A percentile compares a stretch with the other conserved stretches of the same genome.
These are phyloP conservation scores for Steinernema feltiae DNA, from an alignment of 1,140 invertebrate genomes.

Conservation along the genomic window DNA sequence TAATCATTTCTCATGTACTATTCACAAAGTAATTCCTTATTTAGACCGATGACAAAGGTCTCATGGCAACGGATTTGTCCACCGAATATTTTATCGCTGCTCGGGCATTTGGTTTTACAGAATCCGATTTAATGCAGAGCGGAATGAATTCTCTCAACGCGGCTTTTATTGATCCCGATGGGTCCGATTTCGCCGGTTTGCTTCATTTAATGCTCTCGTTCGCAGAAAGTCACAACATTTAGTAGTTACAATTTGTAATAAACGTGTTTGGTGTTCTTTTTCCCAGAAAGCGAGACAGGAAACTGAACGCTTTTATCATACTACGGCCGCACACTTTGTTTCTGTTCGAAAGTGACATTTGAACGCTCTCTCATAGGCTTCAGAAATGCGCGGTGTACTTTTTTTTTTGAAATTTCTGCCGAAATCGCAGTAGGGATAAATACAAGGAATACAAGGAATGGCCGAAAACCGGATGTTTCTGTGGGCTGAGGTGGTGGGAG, in stretches of 20 bases:
- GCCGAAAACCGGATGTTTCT: background rate
- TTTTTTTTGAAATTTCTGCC: too few relatives aligned
- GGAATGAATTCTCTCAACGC: background rate
- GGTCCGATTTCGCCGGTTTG: background rate
- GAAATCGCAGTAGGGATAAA: too few relatives aligned
- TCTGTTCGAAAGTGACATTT: too few relatives aligned
- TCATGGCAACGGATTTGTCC: slow-evolving; percentile 15
- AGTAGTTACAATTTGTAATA: background rate
- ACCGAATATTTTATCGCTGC: slow-evolving; percentile 20
- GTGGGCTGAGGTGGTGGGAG: background rate
- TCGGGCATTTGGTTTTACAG: background rate
- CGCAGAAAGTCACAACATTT: too few relatives aligned
- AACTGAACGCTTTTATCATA: too few relatives aligned
- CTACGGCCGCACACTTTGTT: too few relatives aligned
- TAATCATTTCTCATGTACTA: too few relatives aligned
- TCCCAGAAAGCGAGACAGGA: background rate
- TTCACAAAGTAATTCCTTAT: background rate
- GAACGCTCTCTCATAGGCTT: too few relatives aligned
- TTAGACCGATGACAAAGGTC: slow-evolving; percentile 33
- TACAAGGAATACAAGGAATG: background rate
- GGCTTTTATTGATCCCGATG: background rate
- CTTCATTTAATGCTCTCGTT: background rate
- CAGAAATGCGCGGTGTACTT: too few relatives aligned
- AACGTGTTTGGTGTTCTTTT: background rate
- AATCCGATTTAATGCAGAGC: background rate